Evolutionary conservation across 53 echinoderm and acorn worm species (phyloP).

Genomic region (Mesocentrotus franciscanus): DNA sequence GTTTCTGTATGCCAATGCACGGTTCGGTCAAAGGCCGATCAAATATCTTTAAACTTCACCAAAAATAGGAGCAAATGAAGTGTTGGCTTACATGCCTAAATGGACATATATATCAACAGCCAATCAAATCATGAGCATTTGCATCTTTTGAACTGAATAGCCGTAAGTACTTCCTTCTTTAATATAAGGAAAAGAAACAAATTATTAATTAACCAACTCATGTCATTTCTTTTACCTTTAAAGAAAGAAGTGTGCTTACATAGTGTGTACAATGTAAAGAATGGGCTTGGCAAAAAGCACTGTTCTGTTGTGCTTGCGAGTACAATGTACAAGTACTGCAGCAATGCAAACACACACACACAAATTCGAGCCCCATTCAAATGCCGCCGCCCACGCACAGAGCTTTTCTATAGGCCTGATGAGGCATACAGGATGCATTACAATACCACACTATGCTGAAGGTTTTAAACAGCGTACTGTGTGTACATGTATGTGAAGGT

Average conservation of each 20-base stretch:
- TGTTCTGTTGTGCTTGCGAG: not conserved
- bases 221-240: not conserved
- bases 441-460: too few species aligned
- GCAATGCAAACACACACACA: conserved; percentile 42
- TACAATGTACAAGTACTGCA: not conserved
- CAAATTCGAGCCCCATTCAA: not conserved
- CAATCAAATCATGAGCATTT: not conserved
- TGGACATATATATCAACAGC: not conserved
- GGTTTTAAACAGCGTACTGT: not conserved
- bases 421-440: not conserved
- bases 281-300: conserved; percentile 17
- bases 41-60: too few species aligned
- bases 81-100: not conserved
- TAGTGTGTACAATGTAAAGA: conserved; percentile 5
- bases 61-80: not conserved
- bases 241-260: not conserved
- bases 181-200: not conserved
- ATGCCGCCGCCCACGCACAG: conserved; percentile 18
- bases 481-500: not conserved
- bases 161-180: not conserved
- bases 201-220: not conserved
- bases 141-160: not conserved
- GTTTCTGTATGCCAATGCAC: too few species aligned
- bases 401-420: not conserved
- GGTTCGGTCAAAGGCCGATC: too few species aligned